Evolutionary conservation across 2,797 vertebrate genomes (phyloP), one percentile per base, ranked within the genome.

Genomic region (Chiroxiphia lanceolata): DNA sequence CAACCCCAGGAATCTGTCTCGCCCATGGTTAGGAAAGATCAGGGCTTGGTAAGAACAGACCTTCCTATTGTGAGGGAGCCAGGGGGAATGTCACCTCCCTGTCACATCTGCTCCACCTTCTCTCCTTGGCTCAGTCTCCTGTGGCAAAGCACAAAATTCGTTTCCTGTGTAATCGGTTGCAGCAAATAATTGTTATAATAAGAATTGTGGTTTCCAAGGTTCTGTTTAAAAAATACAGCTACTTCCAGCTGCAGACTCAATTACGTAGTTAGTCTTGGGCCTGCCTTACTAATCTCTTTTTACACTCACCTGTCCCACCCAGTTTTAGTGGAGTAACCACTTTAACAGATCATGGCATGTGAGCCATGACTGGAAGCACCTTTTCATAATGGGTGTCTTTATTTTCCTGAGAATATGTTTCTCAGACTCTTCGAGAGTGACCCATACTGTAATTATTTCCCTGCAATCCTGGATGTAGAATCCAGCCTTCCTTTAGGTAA

Each of bases 241-340:
- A 56, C 48, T 91, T 96, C 71, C 89, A 89, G 54, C 89, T 94
- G 50, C 59, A 84, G 33, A 51, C 25, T 78, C 57, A 64, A 79
- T 89, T 91, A 90, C 0, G 0, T 70, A 93, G 74, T 86, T 47
- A 44, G 71, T 95, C 74, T 61, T 71, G 59, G 56, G 36, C 74
- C 81, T 95, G 61, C 65, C 29, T 83, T 80, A 65, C 51, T 92
- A 81, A 77, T 91, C 40, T 69, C 78, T 70, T 89, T 74, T 70
- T 79, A 54, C 29, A 47, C 57, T 91, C 84, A 65, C 87, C 80
- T 91, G 91, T 95, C 92, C 89, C 88, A 84, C 88, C 89, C 90
- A 84, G 23, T 93, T 95, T 84, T 95, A 90, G 64, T 45, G 63
- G 53, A 81, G 70, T 87, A 95, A 91, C 48, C 57, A n/a, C 56